Evolutionary conservation across 2,888 invertebrate species (phyloP).

Genomic region (Epirrhoe alternata): DNA sequence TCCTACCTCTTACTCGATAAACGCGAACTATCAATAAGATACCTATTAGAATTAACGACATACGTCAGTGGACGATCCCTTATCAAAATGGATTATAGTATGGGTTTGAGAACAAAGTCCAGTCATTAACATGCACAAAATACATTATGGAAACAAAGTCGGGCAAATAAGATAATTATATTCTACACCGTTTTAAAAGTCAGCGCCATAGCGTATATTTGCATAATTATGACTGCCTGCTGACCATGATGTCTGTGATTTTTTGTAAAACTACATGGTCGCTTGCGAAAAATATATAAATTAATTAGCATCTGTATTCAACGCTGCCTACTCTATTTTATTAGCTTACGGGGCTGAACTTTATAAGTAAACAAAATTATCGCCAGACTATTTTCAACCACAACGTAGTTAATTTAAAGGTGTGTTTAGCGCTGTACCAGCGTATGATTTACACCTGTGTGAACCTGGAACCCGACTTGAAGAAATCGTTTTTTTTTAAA

Average conservation of each 20-base stretch:
- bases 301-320: slow-evolving; percentile 27
- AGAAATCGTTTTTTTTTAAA: no score
- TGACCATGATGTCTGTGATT: slow-evolving; percentile 44
- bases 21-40: background rate
- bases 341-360: background rate
- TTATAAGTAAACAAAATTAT: slow-evolving; percentile 5
- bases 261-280: slow-evolving; percentile 45
- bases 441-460: no score
- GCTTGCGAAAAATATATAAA: slow-evolving; percentile 32
- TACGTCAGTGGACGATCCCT: slow-evolving; percentile 5
- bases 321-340: slow-evolving; percentile 20
- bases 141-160: slow-evolving; percentile 37
- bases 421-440: background rate
- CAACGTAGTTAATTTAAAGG: background rate
- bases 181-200: slow-evolving; percentile 27
- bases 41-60: background rate
- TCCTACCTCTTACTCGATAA: background rate
- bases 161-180: slow-evolving; percentile 33
- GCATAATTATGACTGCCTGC: slow-evolving; percentile 36
- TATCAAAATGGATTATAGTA: slow-evolving; percentile 27
- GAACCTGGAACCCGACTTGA: no score
- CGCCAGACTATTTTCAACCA: background rate
- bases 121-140: slow-evolving; percentile 37
- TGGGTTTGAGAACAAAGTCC: slow-evolving; percentile 35
- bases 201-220: slow-evolving; percentile 33